phyloP scores from a whole-genome alignment of 1,140 invertebrate species.

The Manduca sexta region DNA sequence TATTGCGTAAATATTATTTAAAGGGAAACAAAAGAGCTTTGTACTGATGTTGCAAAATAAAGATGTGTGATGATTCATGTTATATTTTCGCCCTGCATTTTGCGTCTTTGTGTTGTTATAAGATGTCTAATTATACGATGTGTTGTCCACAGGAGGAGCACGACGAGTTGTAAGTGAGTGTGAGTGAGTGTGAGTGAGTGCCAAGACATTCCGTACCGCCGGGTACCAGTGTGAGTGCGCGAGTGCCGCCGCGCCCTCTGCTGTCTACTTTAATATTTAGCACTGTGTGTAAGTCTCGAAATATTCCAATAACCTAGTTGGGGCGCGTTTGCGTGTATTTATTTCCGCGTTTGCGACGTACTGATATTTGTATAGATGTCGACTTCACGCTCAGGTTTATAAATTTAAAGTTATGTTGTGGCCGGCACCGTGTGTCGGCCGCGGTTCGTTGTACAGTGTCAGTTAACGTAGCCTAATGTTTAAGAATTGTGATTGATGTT shows the following conservation, averaged over 20 bases:
- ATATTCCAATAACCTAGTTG: slow-evolving; percentile 34
- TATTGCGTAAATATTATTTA: too few species aligned
- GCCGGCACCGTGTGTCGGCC: slow-evolving; percentile 51
- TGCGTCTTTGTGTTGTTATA: too few species aligned
- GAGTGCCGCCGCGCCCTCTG: slow-evolving; percentile 13
- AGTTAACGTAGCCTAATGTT: slow-evolving; percentile 25
- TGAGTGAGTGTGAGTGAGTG: slow-evolving; percentile 29
- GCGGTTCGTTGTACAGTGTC: slow-evolving; percentile 35
- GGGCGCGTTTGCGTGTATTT: slow-evolving; percentile 8
- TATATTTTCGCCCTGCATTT: too few species aligned
- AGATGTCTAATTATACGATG: too few species aligned
- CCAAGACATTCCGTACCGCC: slow-evolving; percentile 47
- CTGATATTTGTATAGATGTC: slow-evolving; percentile 20
- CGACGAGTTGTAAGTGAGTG: slow-evolving; percentile 77
- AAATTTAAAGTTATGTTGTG: slow-evolving; percentile 10
- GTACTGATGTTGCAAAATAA: too few species aligned
- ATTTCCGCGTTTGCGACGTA: slow-evolving; percentile 15
- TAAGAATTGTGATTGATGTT: slow-evolving; percentile 31
- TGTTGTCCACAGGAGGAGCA: slow-evolving; percentile 67
- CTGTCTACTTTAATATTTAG: slow-evolving; percentile 12
- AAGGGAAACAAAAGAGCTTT: too few species aligned
- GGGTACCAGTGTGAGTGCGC: slow-evolving; percentile 29
- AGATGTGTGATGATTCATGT: too few species aligned
- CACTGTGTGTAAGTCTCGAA: slow-evolving; percentile 39
- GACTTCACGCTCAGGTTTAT: slow-evolving; percentile 16